Evolutionary conservation across 2,113 vertebrate genomes (phyloP).

Genomic region (Gasterosteus aculeatus): DNA sequence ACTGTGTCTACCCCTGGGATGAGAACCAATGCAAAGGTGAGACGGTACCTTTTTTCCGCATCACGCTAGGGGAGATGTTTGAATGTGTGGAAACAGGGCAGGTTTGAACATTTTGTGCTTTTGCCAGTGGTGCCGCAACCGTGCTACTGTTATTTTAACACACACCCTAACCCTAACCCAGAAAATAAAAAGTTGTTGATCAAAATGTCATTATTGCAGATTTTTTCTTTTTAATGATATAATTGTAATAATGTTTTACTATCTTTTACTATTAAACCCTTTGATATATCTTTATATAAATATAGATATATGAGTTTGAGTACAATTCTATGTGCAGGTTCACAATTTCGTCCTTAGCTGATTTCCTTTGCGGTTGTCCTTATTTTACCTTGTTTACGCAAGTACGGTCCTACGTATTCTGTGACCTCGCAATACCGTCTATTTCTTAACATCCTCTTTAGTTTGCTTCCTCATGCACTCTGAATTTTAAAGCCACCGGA

Average conservation of each 20-base stretch:
- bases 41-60: too few species aligned
- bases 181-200: too few species aligned
- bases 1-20: conserved; percentile 99
- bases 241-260: too few species aligned
- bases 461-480: background rate
- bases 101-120: background rate
- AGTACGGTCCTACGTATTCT: background rate
- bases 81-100: background rate
- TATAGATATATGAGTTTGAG: background rate
- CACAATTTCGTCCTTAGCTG: background rate
- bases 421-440: background rate
- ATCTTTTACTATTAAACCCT: too few species aligned
- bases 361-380: background rate
- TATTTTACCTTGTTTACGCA: background rate
- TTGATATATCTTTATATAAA: too few species aligned
- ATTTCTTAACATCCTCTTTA: conserved; percentile 15
- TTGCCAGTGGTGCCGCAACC: too few species aligned
- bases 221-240: too few species aligned
- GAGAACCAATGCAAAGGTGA: conserved; percentile 99
- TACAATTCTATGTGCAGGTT: too few species aligned
- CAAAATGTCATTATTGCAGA: too few species aligned
- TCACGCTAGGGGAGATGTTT: too few species aligned
- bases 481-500: conserved; percentile 29
- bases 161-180: too few species aligned
- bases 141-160: too few species aligned